Conservation (phyloP, 2,797 vertebrate species). For the Ispidina picta region DNA sequence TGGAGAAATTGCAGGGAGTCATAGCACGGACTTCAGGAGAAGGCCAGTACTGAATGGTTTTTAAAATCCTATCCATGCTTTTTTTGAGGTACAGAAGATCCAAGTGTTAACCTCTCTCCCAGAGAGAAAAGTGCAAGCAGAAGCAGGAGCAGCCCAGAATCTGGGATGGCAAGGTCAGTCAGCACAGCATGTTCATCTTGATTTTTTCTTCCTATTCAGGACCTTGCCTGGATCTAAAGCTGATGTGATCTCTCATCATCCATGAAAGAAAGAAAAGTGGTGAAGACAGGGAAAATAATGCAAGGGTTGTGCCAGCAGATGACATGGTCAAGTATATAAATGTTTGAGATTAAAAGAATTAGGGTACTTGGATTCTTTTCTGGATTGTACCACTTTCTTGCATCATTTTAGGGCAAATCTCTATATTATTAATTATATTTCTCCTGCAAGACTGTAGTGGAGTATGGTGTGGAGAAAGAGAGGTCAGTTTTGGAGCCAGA, state of each 20-base stretch:
- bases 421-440: background rate
- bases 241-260: background rate
- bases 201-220: background rate
- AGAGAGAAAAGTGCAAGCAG: background rate
- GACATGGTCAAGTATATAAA: background rate
- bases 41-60: background rate
- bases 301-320: background rate
- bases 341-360: background rate
- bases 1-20: background rate
- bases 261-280: background rate
- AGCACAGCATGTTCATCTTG: background rate
- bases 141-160: background rate
- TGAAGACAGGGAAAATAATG: background rate
- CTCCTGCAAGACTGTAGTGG: background rate
- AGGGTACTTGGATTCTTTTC: background rate
- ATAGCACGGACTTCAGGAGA: background rate
- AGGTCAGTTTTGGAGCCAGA: background rate
- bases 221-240: background rate
- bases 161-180: background rate
- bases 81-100: background rate
- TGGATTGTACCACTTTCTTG: background rate
- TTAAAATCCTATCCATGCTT: background rate
- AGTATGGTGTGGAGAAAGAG: background rate
- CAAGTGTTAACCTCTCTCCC: background rate
- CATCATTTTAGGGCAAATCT: background rate